Percentiles rank a stretch among this genome's conserved stretches.
These are phyloP conservation scores for Paramisgurnus dabryanus DNA, from an alignment of 2,113 vertebrate genomes.

Conservation along the genomic window DNA sequence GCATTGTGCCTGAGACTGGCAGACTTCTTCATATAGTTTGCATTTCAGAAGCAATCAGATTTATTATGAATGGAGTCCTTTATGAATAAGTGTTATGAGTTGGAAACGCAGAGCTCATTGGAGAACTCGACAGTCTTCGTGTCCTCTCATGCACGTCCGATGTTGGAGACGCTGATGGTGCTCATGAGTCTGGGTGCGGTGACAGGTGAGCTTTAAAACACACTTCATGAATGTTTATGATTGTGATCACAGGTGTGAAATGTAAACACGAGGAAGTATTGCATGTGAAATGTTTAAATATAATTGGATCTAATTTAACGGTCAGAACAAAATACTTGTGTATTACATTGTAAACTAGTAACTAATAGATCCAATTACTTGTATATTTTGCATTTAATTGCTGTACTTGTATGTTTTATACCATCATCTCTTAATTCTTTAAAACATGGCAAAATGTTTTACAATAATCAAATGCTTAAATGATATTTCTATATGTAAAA, in stretches of 20 bases:
- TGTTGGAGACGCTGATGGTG: constrained; percentile 73
- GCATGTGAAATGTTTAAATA: not conserved
- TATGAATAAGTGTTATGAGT: constrained; percentile 35
- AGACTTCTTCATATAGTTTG: not conserved
- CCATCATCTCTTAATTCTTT: too few species aligned
- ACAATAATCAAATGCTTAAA: too few species aligned
- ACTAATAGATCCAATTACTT: too few species aligned
- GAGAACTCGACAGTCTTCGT: constrained; percentile 51
- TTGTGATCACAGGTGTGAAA: not conserved
- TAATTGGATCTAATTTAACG: too few species aligned
- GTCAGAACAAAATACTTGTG: too few species aligned
- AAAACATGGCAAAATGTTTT: too few species aligned
- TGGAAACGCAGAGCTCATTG: not conserved
- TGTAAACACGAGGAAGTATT: not conserved
- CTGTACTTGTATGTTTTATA: too few species aligned
- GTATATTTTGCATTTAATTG: too few species aligned
- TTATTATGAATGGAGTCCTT: constrained; percentile 43
- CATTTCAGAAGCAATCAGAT: not conserved
- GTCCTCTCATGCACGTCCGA: constrained; percentile 53
- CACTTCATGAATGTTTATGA: not conserved
- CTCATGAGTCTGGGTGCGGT: constrained; percentile 76
- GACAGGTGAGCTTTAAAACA: constrained; percentile 61
- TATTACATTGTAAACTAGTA: too few species aligned
- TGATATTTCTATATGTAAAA: too few species aligned
- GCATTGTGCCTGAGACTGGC: not conserved